Evolutionary conservation across 2,113 vertebrate species (phyloP).

Genomic region (Arothron firmamentum): DNA sequence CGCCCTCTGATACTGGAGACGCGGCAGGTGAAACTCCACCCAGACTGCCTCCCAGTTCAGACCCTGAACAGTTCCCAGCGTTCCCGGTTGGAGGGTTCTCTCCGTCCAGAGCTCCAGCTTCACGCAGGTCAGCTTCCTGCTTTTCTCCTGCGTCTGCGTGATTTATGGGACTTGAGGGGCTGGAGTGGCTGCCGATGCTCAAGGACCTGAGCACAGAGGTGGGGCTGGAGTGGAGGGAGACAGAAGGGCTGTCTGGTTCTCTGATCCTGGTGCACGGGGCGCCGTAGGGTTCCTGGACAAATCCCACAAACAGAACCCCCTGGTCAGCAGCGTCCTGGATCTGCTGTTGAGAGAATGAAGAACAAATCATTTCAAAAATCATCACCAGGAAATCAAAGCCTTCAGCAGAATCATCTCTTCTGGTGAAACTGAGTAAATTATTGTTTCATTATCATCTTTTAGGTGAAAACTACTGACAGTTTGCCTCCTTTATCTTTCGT

Average conservation of each 20-base stretch:
- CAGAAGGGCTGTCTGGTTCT: conserved; percentile 68
- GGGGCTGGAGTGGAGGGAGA: conserved; percentile 78
- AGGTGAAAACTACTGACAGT: no score
- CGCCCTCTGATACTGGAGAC: conserved; percentile 41
- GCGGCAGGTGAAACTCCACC: conserved; percentile 29
- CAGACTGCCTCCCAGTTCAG: neutral
- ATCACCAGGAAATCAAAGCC: no score
- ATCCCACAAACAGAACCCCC: conserved; percentile 90
- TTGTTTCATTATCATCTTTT: no score
- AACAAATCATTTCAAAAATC: neutral
- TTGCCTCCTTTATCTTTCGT: no score
- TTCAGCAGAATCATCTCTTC: no score
- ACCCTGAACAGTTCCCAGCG: conserved; percentile 28
- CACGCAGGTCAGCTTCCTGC: neutral
- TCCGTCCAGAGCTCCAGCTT: no score
- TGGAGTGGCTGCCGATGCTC: conserved; percentile 58
- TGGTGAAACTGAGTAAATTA: no score
- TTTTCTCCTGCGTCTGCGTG: neutral
- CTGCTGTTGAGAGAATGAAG: conserved; percentile 73
- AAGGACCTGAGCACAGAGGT: conserved; percentile 74
- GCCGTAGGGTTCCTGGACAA: conserved; percentile 82
- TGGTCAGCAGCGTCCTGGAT: conserved; percentile 92
- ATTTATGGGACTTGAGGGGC: conserved; percentile 51
- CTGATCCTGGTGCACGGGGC: conserved; percentile 59
- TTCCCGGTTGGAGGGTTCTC: conserved; percentile 18